A percentile compares a stretch with the other conserved stretches of the same genome.
phyloP scores from a whole-genome alignment of 2,797 vertebrate species.

The Masticophis lateralis region DNA sequence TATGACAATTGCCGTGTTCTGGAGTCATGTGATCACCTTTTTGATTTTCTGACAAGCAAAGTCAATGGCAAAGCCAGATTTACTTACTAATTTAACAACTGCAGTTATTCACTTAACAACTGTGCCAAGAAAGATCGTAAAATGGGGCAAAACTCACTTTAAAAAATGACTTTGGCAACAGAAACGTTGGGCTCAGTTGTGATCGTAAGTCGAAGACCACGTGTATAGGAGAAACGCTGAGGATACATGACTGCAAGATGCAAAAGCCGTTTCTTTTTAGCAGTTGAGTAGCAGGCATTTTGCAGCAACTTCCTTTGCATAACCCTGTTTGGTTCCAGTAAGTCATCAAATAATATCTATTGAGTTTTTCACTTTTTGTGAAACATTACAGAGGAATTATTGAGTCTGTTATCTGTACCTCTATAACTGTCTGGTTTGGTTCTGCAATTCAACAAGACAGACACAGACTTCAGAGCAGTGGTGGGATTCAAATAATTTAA shows the following conservation, averaged over 20 bases:
- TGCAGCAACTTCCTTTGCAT: conserved; percentile 2
- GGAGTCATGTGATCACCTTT: background rate
- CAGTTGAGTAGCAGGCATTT: background rate
- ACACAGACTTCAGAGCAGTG: too few species aligned
- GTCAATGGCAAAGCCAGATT: background rate
- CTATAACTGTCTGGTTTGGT: too few species aligned
- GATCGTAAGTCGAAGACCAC: background rate
- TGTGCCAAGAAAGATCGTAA: background rate
- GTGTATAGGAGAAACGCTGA: background rate
- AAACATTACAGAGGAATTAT: background rate
- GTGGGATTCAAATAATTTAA: too few species aligned
- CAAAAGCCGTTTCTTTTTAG: background rate
- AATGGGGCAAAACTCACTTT: background rate
- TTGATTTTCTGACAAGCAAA: background rate
- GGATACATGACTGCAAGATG: background rate
- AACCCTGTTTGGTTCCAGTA: background rate
- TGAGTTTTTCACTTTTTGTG: background rate
- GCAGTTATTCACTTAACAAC: background rate
- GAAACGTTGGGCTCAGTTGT: background rate
- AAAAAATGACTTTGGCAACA: background rate
- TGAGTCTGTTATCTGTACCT: too few species aligned
- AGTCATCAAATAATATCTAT: background rate
- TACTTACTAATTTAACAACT: background rate
- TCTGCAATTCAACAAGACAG: too few species aligned
- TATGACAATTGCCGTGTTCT: background rate